These are phyloP conservation scores for Bacillus rossius DNA, from an alignment of 1,140 invertebrate genomes.

Conservation along the genomic window DNA sequence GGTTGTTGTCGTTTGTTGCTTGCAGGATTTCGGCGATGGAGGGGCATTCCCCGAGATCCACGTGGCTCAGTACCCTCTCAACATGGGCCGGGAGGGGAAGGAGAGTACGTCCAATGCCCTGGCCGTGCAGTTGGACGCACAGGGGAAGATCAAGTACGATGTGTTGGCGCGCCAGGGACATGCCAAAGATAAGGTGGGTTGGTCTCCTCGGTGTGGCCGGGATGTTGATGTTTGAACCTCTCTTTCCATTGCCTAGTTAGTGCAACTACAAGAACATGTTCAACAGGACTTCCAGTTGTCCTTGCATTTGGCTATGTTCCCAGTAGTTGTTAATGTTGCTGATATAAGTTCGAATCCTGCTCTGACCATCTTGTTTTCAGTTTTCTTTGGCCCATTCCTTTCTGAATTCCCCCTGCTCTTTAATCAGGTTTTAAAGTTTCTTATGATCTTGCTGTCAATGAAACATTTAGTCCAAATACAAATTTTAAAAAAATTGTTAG, in stretches of 20 bases:
- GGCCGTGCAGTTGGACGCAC: conserved; percentile 88
- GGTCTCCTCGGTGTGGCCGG: not conserved
- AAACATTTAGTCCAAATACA: too few species aligned
- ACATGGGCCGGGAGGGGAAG: conserved; percentile 70
- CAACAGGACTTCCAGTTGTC: too few species aligned
- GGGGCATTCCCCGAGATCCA: conserved; percentile 98
- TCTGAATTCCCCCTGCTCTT: too few species aligned
- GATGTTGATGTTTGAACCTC: not conserved
- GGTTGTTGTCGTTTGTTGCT: conserved; percentile 11
- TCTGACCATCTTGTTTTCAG: too few species aligned
- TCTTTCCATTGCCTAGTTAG: too few species aligned
- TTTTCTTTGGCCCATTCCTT: too few species aligned
- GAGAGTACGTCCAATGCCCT: conserved; percentile 83
- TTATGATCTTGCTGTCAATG: too few species aligned
- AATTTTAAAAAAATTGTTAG: too few species aligned
- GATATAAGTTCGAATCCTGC: not conserved
- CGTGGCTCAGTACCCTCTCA: conserved; percentile 94
- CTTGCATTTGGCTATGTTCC: too few species aligned
- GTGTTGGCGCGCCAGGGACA: conserved; percentile 92
- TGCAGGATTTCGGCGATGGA: conserved; percentile 84
- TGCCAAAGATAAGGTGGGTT: conserved; percentile 82
- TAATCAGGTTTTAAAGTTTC: too few species aligned
- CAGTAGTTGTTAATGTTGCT: not conserved
- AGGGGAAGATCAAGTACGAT: conserved; percentile 96
- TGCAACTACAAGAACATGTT: too few species aligned